Percentiles rank a stretch among this genome's conserved stretches.
Evolutionary conservation across 2,888 invertebrate species (phyloP).

Genomic region (Melinaea marsaeus): DNA sequence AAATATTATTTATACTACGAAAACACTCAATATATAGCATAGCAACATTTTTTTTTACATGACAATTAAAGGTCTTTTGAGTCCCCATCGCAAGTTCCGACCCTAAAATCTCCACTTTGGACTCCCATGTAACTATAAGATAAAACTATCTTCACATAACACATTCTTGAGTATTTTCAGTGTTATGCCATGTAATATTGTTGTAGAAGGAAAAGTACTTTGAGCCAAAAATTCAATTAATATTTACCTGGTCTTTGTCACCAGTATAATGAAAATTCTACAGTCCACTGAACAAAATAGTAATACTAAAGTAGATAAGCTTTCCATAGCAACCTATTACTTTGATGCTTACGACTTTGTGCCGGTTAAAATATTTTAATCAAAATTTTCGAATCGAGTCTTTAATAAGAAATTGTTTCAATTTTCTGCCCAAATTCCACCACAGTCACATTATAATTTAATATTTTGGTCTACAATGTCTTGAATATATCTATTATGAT

Average conservation of each 20-base stretch:
- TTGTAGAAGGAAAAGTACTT: background rate
- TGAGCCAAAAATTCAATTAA: background rate
- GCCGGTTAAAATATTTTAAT: background rate
- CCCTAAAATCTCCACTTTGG: too few relatives aligned
- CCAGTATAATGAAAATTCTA: background rate
- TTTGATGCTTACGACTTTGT: background rate
- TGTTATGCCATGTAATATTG: background rate
- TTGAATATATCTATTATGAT: too few relatives aligned
- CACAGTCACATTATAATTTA: too few relatives aligned
- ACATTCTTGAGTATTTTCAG: too few relatives aligned
- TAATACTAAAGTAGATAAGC: conserved; percentile 4
- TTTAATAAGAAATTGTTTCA: too few relatives aligned
- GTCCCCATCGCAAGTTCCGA: conserved; percentile 37
- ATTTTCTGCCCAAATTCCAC: conserved; percentile 29
- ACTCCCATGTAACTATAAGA: too few relatives aligned
- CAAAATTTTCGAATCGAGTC: background rate
- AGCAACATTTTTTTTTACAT: conserved; percentile 51
- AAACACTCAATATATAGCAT: background rate
- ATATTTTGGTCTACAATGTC: too few relatives aligned
- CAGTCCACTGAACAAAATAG: background rate
- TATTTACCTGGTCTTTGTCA: background rate
- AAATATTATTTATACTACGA: background rate
- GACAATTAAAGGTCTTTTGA: conserved; percentile 61
- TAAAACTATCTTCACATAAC: conserved; percentile 25
- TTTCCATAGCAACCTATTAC: background rate